Base-by-base conservation (phyloP, 2,113 vertebrate species). In the Colistium nudipinnis region DNA sequence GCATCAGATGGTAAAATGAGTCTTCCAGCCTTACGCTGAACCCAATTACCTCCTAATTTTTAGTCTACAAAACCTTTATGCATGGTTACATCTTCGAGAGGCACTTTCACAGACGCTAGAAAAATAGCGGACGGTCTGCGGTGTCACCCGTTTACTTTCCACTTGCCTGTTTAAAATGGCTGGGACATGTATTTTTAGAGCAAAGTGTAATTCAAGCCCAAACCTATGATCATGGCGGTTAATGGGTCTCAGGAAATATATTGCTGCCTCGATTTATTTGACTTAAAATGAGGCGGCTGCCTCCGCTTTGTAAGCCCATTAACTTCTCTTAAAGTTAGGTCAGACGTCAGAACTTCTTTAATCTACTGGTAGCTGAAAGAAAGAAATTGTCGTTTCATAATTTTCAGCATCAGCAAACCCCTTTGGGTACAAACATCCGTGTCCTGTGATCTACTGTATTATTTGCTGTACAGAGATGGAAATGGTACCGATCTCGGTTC, bases 1-100 rank as follows among this genome's bases (percentile, higher is more conserved):
- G 79, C 70, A 20, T 81, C 75, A 74, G 64, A 74, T 49, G 25
- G 67, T 33, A 54, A 78, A 81, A 79, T 73, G 73, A 74, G 71
- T 80, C 75, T 30, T 68, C 41, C 51, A 73, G 64, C 67, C 60
- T 77, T 1, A 6, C 16, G 59, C 77, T 82, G 67, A 85, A 85
- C 82, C 80, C 83, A 80, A 82, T 87, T 88, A 86, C 65, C 28
- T 67, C 61, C 66, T 76, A 65, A 77, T 84, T 84, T n/a, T 88
- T 66, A 69, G 41, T 48, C 61, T 74, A 71, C 67, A 62, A n/a
- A 80, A 81, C 83, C 47, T 82, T 71, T 66, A 67, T 62, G 60
- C 72, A 12, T 66, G 67, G 76, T 44, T 78, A 59, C 55, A 55
- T 78, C 57, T 53, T 72, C 53, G 47, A 48, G 20, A 0, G 69